Percentiles rank a stretch among this genome's conserved stretches.
phyloP scores from a whole-genome alignment of 2,888 invertebrate species.

The Drosophila stalkeri region DNA sequence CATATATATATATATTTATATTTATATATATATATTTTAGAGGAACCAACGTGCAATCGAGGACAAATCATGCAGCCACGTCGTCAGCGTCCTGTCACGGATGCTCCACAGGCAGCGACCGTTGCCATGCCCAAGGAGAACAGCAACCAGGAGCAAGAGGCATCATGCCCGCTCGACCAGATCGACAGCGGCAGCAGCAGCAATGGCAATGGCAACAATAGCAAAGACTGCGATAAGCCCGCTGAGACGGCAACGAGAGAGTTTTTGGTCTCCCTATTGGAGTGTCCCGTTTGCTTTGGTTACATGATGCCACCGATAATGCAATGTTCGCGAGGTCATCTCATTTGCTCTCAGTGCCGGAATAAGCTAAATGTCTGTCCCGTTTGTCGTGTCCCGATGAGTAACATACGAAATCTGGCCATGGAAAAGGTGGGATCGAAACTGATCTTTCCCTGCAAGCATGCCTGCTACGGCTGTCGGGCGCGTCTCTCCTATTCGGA shows the following conservation, averaged over 20 bases:
- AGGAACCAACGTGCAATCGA: not conserved
- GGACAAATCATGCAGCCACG: constrained; percentile 43
- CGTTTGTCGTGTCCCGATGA: constrained; percentile 97
- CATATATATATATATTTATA: not conserved
- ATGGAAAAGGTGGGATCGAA: constrained; percentile 99
- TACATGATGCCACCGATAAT: constrained; percentile 99
- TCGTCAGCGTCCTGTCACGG: constrained; percentile 43
- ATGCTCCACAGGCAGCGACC: constrained; percentile 19
- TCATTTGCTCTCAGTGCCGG: constrained; percentile 98
- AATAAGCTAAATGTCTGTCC: constrained; percentile 98
- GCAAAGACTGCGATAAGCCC: constrained; percentile 31
- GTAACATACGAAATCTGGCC: constrained; percentile 98
- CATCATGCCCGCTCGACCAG: constrained; percentile 5
- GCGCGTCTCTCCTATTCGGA: constrained; percentile 97
- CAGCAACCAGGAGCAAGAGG: constrained; percentile 14
- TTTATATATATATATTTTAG: constrained; percentile 1
- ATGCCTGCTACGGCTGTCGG: constrained; percentile 96
- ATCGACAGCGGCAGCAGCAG: constrained; percentile 27
- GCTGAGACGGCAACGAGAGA: constrained; percentile 45
- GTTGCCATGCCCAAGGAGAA: constrained; percentile 13
- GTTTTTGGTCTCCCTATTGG: constrained; percentile 89
- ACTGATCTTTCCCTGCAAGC: constrained; percentile 99
- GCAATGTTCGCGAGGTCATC: constrained; percentile 99
- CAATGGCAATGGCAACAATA: not conserved
- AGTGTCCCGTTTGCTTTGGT: constrained; percentile 99